A percentile compares a stretch with the other conserved stretches of the same genome.
phyloP scores from a whole-genome alignment of 1,140 invertebrate genomes.

The Penaeus chinensis region DNA sequence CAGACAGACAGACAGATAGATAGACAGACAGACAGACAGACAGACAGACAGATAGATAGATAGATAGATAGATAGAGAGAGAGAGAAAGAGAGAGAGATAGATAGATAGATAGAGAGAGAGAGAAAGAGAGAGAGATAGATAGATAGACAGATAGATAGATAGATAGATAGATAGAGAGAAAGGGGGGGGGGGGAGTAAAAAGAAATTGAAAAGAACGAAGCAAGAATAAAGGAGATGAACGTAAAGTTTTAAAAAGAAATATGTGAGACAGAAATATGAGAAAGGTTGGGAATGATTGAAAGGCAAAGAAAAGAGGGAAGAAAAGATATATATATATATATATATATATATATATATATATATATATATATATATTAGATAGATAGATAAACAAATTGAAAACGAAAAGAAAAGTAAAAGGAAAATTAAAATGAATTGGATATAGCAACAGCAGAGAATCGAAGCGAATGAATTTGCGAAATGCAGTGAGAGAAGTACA shows the following conservation, averaged over 20 bases:
- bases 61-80: neutral
- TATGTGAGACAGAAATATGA: neutral
- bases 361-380: conserved; percentile 2
- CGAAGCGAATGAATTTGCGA: neutral
- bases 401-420: neutral
- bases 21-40: neutral
- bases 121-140: no score
- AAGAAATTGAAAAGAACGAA: neutral
- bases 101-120: no score
- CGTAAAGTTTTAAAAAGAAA: neutral
- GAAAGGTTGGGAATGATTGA: neutral
- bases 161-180: neutral
- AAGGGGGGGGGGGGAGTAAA: neutral
- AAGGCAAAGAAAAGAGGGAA: neutral
- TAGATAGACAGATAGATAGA: no score
- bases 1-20: neutral
- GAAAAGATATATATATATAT: conserved; percentile 10
- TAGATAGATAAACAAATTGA: no score
- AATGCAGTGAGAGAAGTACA: neutral
- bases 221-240: neutral
- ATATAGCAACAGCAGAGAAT: neutral
- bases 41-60: neutral
- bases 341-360: conserved; percentile 23
- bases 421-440: neutral
- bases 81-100: no score